Evolutionary conservation across 2,888 invertebrate species (phyloP).

Genomic region (Serrognathus titanus): DNA sequence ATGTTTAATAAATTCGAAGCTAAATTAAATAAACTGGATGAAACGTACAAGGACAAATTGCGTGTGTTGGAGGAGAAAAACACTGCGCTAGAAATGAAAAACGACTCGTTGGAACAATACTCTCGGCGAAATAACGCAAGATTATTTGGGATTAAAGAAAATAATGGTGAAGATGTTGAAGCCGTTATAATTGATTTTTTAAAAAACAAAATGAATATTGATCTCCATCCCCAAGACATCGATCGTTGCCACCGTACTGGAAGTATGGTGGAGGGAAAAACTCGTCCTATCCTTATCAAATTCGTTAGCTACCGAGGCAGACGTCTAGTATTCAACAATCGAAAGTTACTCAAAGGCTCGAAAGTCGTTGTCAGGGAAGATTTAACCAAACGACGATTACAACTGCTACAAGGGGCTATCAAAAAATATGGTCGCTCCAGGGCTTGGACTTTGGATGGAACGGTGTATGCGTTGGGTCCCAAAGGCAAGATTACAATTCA

Average conservation of each 20-base stretch:
- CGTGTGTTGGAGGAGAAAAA: no score
- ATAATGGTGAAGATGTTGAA: background rate
- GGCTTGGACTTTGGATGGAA: no score
- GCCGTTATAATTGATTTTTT: background rate
- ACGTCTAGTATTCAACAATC: background rate
- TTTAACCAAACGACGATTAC: background rate
- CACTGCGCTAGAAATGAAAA: background rate
- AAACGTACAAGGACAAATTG: no score
- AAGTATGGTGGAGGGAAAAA: background rate
- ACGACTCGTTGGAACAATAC: background rate
- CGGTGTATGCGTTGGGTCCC: no score
- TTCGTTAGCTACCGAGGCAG: background rate
- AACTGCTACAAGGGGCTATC: background rate
- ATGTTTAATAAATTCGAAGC: no score
- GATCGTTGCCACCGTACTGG: background rate
- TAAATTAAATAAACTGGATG: no score
- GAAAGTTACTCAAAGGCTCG: background rate
- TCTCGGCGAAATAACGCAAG: background rate
- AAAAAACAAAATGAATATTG: background rate
- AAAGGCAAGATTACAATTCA: no score
- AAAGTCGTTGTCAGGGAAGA: background rate
- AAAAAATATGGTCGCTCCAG: no score
- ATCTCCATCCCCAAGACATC: background rate
- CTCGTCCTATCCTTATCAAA: background rate
- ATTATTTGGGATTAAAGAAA: background rate